Evolutionary conservation across 2,113 vertebrate species (phyloP), one percentile per base, ranked within the genome.

Genomic region (Arvicanthis niloticus): DNA sequence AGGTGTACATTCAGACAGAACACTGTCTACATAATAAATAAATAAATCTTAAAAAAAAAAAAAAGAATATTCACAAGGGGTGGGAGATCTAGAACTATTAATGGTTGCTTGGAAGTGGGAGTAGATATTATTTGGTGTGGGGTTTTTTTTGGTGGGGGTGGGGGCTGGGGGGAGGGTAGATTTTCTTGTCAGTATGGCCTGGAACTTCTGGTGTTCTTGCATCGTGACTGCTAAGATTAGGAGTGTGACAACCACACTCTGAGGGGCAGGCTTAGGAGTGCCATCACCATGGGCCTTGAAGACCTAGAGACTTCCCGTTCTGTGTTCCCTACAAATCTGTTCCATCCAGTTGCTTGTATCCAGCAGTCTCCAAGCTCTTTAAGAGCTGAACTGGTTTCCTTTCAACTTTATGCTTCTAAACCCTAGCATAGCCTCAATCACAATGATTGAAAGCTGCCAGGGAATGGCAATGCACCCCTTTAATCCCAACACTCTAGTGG

Each of bases 351-450:
- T 68, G 15, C 81, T 93, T 80, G 34, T 45, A 45, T 62, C 72
- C 65, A 88, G 19, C 68, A 62, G 29, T 48, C 45, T 77, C 1
- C n/a, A 26, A 53, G 31, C 29, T 67, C 29, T 67, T 89, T 85
- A 37, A 88, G 80, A 78, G 45, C 29, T 31, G 60, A 45, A 85
- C 65, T 45, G 5, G 15, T 45, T 78, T 70, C 22, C 48, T 81
- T 88, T 96, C 17, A 48, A 51, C 81, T 75, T 95, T 81, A 2
- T 76, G 70, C 93, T 37, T 91, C 17, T 89, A 48, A 76, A 92
- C 34, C 40, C 67, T 40, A 72, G 73, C 40, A 89, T 81, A 81
- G 73, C 85, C 72, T 76, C 5, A 26, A 65, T 48, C n/a, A 93
- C 73, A 68, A 73, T 94, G 7, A 29, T 16, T 85, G 60, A 65